A percentile compares a stretch with the other conserved stretches of the same genome.
phyloP scores from a whole-genome alignment of 2,888 invertebrate species.

The Apeira syringaria region DNA sequence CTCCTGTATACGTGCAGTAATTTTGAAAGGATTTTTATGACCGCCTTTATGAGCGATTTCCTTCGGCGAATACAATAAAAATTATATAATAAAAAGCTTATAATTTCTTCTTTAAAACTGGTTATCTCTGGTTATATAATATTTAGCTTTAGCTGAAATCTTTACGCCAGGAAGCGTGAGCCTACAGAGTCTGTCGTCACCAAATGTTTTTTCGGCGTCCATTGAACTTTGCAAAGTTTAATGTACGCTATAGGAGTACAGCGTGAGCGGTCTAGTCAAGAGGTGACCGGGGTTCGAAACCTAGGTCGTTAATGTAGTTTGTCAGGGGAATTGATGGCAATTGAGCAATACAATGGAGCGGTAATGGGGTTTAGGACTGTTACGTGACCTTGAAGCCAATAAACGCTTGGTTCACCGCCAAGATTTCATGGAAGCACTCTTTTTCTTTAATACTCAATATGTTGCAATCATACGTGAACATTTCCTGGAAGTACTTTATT shows the following conservation, averaged over 20 bases:
- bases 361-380: background rate
- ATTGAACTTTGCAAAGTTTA: conserved; percentile 6
- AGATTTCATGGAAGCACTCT: too few species aligned
- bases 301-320: background rate
- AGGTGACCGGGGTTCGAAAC: conserved; percentile 1
- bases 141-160: background rate
- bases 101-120: background rate
- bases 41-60: background rate
- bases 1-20: too few species aligned
- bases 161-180: background rate
- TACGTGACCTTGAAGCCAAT: background rate
- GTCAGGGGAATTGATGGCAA: background rate
- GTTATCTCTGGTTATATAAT: too few species aligned
- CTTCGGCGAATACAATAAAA: background rate
- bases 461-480: too few species aligned
- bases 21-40: background rate
- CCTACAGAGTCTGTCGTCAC: background rate
- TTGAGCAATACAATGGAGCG: background rate
- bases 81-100: background rate
- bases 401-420: too few species aligned
- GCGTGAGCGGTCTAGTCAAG: conserved; percentile 7
- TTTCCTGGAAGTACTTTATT: too few species aligned
- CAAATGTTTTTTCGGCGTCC: conserved; percentile 1
- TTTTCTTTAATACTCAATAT: too few species aligned
- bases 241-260: conserved; percentile 2